Evolutionary conservation across 2,113 vertebrate species (phyloP).

Genomic region (Rhodinocichla rosea): DNA sequence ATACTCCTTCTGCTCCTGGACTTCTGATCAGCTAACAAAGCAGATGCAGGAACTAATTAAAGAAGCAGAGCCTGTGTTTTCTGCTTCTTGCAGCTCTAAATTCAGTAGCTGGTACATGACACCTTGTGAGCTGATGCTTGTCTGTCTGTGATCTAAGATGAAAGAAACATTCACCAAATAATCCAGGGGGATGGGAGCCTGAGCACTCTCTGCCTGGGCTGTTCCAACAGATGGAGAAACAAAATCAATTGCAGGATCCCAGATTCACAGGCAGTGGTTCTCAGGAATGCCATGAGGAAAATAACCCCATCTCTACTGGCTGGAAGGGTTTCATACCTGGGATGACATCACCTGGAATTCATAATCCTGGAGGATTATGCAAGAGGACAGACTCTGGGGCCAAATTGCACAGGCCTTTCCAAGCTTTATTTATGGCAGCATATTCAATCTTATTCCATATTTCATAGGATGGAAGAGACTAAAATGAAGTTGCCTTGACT

Average conservation of each 20-base stretch:
- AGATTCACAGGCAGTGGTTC: not conserved
- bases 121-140: conserved; percentile 49
- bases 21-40: conserved; percentile 43
- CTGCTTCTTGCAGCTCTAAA: conserved; percentile 42
- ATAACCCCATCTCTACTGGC: not conserved
- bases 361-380: not conserved
- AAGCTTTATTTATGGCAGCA: not conserved
- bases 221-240: not conserved
- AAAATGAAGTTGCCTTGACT: not conserved
- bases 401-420: not conserved
- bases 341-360: not conserved
- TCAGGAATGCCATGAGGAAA: not conserved
- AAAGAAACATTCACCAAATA: conserved; percentile 46
- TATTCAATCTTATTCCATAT: not conserved
- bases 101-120: conserved; percentile 56
- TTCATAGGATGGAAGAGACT: not conserved
- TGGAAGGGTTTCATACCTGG: conserved; percentile 21
- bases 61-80: conserved; percentile 33
- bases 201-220: not conserved
- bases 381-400: not conserved
- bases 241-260: not conserved
- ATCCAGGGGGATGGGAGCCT: not conserved
- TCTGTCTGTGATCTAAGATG: conserved; percentile 44
- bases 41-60: conserved; percentile 55
- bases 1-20: conserved; percentile 39